Base-by-base conservation (phyloP, 1,140 invertebrate species). In the Micrasema minimum region DNA sequence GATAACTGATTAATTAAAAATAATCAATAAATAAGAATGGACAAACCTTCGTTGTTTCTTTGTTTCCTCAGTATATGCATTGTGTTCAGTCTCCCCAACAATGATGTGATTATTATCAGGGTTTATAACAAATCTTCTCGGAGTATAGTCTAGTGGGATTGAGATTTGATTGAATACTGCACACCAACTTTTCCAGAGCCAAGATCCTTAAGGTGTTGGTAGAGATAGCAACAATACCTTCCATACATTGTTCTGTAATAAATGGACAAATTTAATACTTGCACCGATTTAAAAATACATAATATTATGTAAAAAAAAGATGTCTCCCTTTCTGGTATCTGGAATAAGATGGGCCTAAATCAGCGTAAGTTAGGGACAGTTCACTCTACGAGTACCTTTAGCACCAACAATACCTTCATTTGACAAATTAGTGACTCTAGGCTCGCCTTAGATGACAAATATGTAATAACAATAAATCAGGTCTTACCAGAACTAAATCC, bases 191-290 rank as follows among this genome's bases (percentile, higher is more conserved):
- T 82, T 99, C 98, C 12, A 99, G 83, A 0, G 98, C 97, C 78
- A 99, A 89, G 88, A 99, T 99, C 74, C 96, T 89, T 23, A 99
- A 85, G 0, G 97, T 99, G 78, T 99, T 99, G 0, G 95, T 95
- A 0, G 97, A 98, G 81, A 99, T 99, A 0, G 98, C 98, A 6
- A 99, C 98, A 75, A 99, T 98, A 74, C 97, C 98, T 83, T 99
- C 98, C 0, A 96, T 96, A 87, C 98, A 99, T 82, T 99, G 98
- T 83, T 99, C 97, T 69, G 84, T 78, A 75, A 85, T 81, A 64
- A 79, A 65, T 72, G 75, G 38, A 62, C 43, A 46, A 53, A 35
- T 10, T 65, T 20, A 48, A 35, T 18, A 50, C 20, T 23, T 23
- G 16, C 1, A 9, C 4, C 10, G 43, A 23, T 65, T 35, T 31